phyloP scores from a whole-genome alignment of 2,888 invertebrate genomes.

The Lasioglossum figueresi region DNA sequence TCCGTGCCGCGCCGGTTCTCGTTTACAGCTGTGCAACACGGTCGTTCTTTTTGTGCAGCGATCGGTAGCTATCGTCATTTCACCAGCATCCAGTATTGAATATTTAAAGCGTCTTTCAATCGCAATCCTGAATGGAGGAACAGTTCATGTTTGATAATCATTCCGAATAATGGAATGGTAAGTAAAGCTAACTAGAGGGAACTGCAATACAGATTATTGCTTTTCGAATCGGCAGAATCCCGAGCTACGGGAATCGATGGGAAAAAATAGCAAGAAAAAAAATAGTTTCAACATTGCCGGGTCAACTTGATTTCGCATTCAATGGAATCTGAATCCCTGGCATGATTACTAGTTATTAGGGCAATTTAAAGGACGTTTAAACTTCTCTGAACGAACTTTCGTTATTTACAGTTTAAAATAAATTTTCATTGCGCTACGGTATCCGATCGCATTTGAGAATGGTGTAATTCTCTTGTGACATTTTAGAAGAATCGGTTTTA shows the following conservation, averaged over 20 bases:
- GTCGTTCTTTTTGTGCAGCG: neutral
- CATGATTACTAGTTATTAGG: neutral
- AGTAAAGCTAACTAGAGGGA: conserved; percentile 8
- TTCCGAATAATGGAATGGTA: conserved; percentile 7
- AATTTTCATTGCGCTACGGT: no score
- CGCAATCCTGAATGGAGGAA: neutral
- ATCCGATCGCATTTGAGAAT: no score
- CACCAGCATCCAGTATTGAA: neutral
- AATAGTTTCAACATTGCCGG: neutral
- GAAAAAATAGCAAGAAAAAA: neutral
- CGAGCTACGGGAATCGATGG: neutral
- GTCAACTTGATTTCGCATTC: neutral
- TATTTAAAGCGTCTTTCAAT: conserved; percentile 9
- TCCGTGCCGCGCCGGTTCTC: neutral
- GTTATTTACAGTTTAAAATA: neutral
- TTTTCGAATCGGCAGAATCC: neutral
- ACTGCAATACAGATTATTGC: conserved; percentile 2
- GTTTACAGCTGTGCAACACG: neutral
- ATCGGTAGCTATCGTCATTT: neutral
- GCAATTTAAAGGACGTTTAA: neutral
- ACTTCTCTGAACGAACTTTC: neutral
- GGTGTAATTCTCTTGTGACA: no score
- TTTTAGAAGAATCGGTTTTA: no score
- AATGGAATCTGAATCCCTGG: neutral
- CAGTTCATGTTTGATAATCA: neutral